Evolutionary conservation across 2,888 invertebrate species (phyloP), one percentile per base, ranked within the genome.

Genomic region (Andrena praecox): DNA sequence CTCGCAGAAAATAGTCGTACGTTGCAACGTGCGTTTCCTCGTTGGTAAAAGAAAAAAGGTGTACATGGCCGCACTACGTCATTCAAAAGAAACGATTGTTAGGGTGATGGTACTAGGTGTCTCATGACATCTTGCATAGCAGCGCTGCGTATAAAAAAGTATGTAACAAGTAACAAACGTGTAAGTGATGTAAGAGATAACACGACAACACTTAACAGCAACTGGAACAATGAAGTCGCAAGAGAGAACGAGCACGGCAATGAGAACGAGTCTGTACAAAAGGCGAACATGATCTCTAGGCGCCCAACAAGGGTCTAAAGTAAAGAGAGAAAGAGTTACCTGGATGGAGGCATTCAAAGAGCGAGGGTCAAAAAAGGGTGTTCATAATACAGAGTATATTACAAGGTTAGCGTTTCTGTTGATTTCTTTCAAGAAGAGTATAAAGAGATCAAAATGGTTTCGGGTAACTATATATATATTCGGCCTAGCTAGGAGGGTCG

Each of bases 241-340:
- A 54, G 77, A 74, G 78, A 72, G 20, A 78, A 74, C 66, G 76
- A 82, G 86, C 74, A 85, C 76, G 78, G 69, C 82, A 84, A 88
- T 75, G 80, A 82, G 74, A 82, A 82, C 78, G 82, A 88, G 24
- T 85, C 74, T 85, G 76, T 88, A 84, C 86, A 85, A 56, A 42
- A 85, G 82, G 82, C 82, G 79, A 85, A 80, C 74, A 60, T 88
- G 85, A 85, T 84, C 68, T 83, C 86, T 89, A 90, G 85, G 81
- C 86, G 86, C 84, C 87, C 84, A 88, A 78, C 83, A 82, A 80
- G 89, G 91, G 87, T 91, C 91, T 91, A 91, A 91, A 88, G 89
- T 91, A 91, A 90, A 91, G 91, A 90, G 90, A 90, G 90, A 91
- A 89, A 91, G 89, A 89, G 87, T 91, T 91, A 91, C 91, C 91